These are phyloP conservation scores for Pao palembangensis DNA, from an alignment of 2,113 vertebrate species.

Conservation along the genomic window DNA sequence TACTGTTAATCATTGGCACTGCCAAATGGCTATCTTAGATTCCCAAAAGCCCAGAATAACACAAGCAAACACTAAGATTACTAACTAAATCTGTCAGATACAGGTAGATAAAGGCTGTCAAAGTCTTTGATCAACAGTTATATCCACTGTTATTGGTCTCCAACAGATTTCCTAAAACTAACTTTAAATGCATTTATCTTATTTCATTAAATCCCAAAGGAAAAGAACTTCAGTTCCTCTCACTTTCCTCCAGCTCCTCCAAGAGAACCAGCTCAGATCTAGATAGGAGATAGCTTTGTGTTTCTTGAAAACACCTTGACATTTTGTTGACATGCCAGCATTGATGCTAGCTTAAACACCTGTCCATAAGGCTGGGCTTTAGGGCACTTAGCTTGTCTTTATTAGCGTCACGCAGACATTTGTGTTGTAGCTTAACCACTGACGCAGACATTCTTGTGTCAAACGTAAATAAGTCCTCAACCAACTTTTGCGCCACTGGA, in stretches of 20 bases:
- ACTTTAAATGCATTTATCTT: constrained; percentile 1
- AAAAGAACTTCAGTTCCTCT: constrained; percentile 1
- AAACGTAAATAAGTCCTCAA: too few species aligned
- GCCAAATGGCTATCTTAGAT: constrained; percentile 20
- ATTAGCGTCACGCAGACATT: too few species aligned
- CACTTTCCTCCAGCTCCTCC: constrained; percentile 6
- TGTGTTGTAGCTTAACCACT: too few species aligned
- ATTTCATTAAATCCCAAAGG: constrained; percentile 1
- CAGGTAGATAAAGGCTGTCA: constrained; percentile 23
- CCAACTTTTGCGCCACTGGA: too few species aligned
- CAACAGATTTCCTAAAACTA: not conserved
- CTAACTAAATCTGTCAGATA: constrained; percentile 41
- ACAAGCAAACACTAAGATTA: constrained; percentile 57
- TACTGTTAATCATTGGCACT: constrained; percentile 46
- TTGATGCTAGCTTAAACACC: too few species aligned
- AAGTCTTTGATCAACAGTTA: constrained; percentile 13
- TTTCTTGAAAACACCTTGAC: too few species aligned
- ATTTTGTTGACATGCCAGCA: too few species aligned
- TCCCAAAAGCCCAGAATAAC: constrained; percentile 45
- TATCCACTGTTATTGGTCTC: constrained; percentile 12
- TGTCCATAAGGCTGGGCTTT: too few species aligned
- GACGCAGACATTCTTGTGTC: too few species aligned
- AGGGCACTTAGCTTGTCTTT: too few species aligned
- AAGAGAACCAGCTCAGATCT: not conserved
- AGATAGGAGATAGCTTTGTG: too few species aligned